Evolutionary conservation across 1,140 invertebrate species (phyloP).

Genomic region (Eufriesea mexicana): DNA sequence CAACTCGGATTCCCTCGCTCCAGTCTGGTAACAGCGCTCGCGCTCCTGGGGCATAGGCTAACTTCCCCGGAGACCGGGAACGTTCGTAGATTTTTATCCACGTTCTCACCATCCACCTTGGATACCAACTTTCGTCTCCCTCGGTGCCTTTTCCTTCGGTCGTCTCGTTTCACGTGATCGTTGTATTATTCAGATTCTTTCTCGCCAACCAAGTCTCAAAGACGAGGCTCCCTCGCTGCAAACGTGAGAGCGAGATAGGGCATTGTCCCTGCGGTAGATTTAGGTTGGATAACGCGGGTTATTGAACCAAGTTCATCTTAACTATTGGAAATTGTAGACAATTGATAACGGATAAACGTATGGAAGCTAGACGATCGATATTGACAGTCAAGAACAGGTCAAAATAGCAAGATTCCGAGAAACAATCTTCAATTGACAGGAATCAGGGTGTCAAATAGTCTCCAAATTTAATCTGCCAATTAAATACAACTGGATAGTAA

Average conservation of each 20-base stretch:
- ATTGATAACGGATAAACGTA: not conserved
- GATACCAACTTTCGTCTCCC: slow-evolving; percentile 1
- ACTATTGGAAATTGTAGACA: not conserved
- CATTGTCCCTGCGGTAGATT: not conserved
- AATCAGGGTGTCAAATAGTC: no score
- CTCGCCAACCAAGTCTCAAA: not conserved
- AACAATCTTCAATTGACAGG: no score
- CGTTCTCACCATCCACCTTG: not conserved
- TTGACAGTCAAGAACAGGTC: no score
- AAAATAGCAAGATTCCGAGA: no score
- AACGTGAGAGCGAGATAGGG: not conserved
- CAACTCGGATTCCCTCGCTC: no score
- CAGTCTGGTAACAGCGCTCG: not conserved
- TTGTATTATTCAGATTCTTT: slow-evolving; percentile 42
- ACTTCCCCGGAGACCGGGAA: slow-evolving; percentile 3
- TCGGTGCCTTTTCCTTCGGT: slow-evolving; percentile 7
- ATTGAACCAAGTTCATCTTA: not conserved
- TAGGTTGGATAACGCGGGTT: not conserved
- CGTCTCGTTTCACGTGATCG: not conserved
- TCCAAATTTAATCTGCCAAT: no score
- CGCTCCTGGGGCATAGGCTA: not conserved
- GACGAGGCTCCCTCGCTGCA: not conserved
- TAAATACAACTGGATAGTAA: no score
- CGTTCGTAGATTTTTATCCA: slow-evolving; percentile 37
- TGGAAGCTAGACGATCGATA: no score